Percentiles rank a stretch among this genome's conserved stretches.
These are phyloP conservation scores for Hypena proboscidalis DNA, from an alignment of 2,888 invertebrate species.

Conservation along the genomic window DNA sequence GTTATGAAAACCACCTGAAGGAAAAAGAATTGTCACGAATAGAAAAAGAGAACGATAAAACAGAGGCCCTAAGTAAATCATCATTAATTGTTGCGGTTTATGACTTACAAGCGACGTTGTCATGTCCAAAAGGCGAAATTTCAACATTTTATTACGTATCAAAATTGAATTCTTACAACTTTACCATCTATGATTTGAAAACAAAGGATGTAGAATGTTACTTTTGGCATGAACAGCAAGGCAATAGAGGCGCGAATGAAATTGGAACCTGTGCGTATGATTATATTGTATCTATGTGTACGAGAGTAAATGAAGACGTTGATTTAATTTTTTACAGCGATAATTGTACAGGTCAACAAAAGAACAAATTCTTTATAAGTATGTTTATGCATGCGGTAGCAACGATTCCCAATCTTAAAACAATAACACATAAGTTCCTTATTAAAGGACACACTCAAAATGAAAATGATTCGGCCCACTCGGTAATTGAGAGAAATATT, in stretches of 20 bases:
- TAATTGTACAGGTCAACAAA: slow-evolving; percentile 13
- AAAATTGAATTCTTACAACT: slow-evolving; percentile 17
- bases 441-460: slow-evolving; percentile 12
- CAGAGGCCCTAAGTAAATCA: slow-evolving; percentile 9
- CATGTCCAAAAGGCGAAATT: slow-evolving; percentile 15
- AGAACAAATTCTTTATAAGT: slow-evolving; percentile 7
- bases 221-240: slow-evolving; percentile 10
- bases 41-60: slow-evolving; percentile 10
- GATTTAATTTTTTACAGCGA: slow-evolving; percentile 11
- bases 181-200: slow-evolving; percentile 15
- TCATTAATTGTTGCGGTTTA: slow-evolving; percentile 12
- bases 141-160: slow-evolving; percentile 20
- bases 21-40: slow-evolving; percentile 13
- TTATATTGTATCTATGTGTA: slow-evolving; percentile 4
- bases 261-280: slow-evolving; percentile 7
- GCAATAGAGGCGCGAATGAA: slow-evolving; percentile 10
- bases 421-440: slow-evolving; percentile 9
- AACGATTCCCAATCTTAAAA: slow-evolving; percentile 7
- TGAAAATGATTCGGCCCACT: slow-evolving; percentile 23
- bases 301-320: slow-evolving; percentile 9
- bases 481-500: slow-evolving; percentile 21
- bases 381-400: slow-evolving; percentile 8
- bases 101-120: slow-evolving; percentile 9
- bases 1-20: slow-evolving; percentile 10
- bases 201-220: slow-evolving; percentile 12